Conservation (phyloP, 1,140 invertebrate species). For the Aphelenchoides fujianensis region DNA sequence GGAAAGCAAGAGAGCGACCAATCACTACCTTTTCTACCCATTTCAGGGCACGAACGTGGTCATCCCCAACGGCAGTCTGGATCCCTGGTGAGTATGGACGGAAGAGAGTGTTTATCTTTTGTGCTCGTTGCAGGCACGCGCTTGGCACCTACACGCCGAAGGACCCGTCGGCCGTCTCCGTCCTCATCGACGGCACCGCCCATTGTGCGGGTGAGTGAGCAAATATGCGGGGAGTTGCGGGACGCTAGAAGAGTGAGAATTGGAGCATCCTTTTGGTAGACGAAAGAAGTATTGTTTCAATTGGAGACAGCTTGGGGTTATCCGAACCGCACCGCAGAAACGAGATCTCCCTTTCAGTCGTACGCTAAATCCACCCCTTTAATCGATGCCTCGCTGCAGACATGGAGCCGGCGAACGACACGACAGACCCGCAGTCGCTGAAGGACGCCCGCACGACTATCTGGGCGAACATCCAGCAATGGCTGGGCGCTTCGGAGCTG, state of each 20-base stretch:
- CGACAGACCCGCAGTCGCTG: constrained; percentile 15
- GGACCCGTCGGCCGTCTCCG: constrained; percentile 16
- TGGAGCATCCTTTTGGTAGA: too few species aligned
- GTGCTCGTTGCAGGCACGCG: constrained; percentile 23
- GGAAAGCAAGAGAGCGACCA: too few species aligned
- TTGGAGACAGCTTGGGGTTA: too few species aligned
- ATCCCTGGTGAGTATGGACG: constrained; percentile 71
- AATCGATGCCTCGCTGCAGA: too few species aligned
- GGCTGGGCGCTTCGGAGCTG: neutral
- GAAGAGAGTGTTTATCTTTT: neutral
- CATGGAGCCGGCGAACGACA: constrained; percentile 27
- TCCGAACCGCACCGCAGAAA: too few species aligned
- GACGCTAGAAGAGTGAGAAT: too few species aligned
- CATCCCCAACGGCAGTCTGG: constrained; percentile 83
- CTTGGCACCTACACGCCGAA: constrained; percentile 21
- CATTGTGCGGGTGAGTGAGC: constrained; percentile 28
- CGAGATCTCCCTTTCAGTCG: too few species aligned
- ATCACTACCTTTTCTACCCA: too few species aligned
- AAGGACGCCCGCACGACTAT: constrained; percentile 22
- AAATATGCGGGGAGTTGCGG: too few species aligned
- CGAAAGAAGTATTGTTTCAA: too few species aligned
- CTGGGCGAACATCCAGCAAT: constrained; percentile 20
- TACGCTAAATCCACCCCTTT: too few species aligned
- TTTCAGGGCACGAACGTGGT: constrained; percentile 72
- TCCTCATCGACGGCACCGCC: constrained; percentile 31